Base-by-base conservation (phyloP, 2,113 vertebrate genomes). In the Apus apus region DNA sequence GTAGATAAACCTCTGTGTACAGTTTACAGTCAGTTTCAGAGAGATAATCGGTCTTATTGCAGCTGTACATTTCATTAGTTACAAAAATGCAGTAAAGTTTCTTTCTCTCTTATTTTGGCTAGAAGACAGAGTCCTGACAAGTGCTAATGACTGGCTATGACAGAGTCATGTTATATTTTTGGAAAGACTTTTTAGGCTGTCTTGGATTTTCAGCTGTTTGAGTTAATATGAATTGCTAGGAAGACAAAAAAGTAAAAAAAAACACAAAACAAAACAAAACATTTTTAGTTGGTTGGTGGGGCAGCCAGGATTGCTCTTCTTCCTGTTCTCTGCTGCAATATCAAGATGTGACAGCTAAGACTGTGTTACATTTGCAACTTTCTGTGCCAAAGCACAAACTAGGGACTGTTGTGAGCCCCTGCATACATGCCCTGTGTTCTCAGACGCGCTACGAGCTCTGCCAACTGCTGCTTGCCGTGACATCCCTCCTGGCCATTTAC, bases 21-120 rank as follows among this genome's bases (percentile, higher is more conserved):
- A 58, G 53, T 92, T 94, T 57, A 46, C 79, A 78, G 67, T 45
- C 64, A 40, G 34, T 81, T 92, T 87, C 82, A 90, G 95, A 77
- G 40, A 95, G 43, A 87, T 68, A 84, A 87, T 66, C 57, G 53
- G 48, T 68, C 76, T 77, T 67, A 50, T 3, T 79, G 83, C 80
- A 95, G 90, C 88, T 89, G 77, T 85, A 76, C 50, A 56, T 81
- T 77, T 84, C 54, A 82, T 90, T 87, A 92, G 54, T 43, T 78
- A 89, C 36, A 92, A 84, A 94, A 94, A 93, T 45, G 64, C 43
- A 71, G 53, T 67, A 51, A 80, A 82, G 32, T 70, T 93, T 81
- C 30, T 86, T 64, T 82, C 66, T 89, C 25, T 89, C 62, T 91
- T 48, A 70, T 65, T 91, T 94, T 92, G 90, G 58, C 91, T 68